Percentiles rank a stretch among this genome's conserved stretches.
These are phyloP conservation scores for Cynopterus sphinx DNA, from an alignment of 2,797 vertebrate species.

Conservation along the genomic window DNA sequence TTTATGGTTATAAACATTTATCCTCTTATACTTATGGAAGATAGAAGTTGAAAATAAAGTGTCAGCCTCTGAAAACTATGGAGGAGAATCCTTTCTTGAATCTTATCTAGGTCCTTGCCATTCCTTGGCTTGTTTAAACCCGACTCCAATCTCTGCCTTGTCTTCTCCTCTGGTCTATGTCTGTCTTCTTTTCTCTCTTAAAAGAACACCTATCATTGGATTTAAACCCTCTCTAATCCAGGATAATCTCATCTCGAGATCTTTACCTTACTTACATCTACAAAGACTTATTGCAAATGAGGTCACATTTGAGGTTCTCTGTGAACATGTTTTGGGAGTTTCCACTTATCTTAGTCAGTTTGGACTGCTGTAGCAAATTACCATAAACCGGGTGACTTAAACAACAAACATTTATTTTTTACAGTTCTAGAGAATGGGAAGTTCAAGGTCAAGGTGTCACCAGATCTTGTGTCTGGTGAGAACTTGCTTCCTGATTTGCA, in stretches of 20 bases:
- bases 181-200: not conserved
- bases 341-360: not conserved
- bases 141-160: no score
- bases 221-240: not conserved
- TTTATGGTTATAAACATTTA: not conserved
- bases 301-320: not conserved
- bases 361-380: not conserved
- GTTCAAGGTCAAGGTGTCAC: not conserved
- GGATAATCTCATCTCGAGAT: not conserved
- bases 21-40: not conserved
- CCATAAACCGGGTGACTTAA: not conserved
- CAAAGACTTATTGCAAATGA: not conserved
- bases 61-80: not conserved
- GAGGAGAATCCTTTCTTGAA: fast-evolving
- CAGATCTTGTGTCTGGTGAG: not conserved
- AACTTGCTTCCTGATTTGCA: not conserved
- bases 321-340: not conserved
- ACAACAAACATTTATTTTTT: not conserved
- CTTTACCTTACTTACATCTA: not conserved
- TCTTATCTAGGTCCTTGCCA: fast-evolving
- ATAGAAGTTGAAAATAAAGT: not conserved
- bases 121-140: not conserved
- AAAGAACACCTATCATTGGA: not conserved
- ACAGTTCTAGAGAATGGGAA: not conserved
- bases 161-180: not conserved